Evolutionary conservation across 2,797 vertebrate species (phyloP), one percentile per base, ranked within the genome.

Genomic region (Enteromius thamalakanensis): DNA sequence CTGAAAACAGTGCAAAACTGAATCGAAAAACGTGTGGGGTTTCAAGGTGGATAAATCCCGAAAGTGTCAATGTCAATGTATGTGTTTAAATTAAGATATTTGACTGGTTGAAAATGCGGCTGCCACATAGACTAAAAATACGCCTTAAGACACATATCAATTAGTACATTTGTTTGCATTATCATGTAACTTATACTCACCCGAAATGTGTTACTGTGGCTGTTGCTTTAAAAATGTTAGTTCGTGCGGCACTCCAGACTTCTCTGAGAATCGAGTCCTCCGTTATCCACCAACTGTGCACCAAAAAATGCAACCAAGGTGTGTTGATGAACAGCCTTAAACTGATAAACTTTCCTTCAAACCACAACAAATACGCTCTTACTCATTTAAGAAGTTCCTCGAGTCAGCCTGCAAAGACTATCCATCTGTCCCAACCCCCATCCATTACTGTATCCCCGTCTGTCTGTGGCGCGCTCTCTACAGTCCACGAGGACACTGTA

Each of bases 371-470:
- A 29, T 7, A 49, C 12, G 26, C 34, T 53, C 72, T n/a, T n/a
- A 11, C 58, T 34, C 68, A 70, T 80, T 86, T 78, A 85, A 83
- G 81, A 79, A 83, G 71, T 68, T 83, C 79, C 40, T 83, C 70
- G 58, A 68, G 71, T 80, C 42, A 82, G 77, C 79, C 79, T 82
- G 71, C 76, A 77, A 75, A 84, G 80, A 83, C 82, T 67, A 84
- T 72, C 62, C 84, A 72, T 85, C 45, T 42, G 75, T 55, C 82
- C 76, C 79, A 67, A 70, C 80, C 82, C 84, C 86, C 81, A 84
- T 85, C 78, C 86, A 74, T 79, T 86, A 79, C 85, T 60, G 60
- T 75, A 83, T 80, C 80, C 76, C 82, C 40, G 45, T 79, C 81
- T 79, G 62, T 70, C 68, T 34, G n/a, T 40, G 4, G 19, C 64